phyloP scores from a whole-genome alignment of 2,888 invertebrate species.

The Thymelicus lineola region DNA sequence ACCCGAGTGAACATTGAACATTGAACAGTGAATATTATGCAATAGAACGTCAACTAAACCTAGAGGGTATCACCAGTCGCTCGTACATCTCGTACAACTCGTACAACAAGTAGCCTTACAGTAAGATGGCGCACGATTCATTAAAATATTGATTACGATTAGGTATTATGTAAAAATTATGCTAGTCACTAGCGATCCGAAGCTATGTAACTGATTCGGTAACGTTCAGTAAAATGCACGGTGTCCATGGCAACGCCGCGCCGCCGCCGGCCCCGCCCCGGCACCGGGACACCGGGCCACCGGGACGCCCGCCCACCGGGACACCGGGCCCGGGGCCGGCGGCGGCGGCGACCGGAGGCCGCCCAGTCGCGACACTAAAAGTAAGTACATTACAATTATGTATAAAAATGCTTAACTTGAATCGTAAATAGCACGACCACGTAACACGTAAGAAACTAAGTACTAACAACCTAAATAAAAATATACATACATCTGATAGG shows the following conservation, averaged over 20 bases:
- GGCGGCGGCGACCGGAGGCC: slow-evolving; percentile 59
- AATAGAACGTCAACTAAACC: slow-evolving; percentile 59
- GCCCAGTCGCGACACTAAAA: slow-evolving; percentile 50
- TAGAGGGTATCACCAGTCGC: slow-evolving; percentile 54
- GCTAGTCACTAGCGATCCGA: slow-evolving; percentile 76
- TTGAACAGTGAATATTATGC: slow-evolving; percentile 63
- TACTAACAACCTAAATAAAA: slow-evolving; percentile 58
- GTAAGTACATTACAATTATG: slow-evolving; percentile 48
- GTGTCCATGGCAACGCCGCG: slow-evolving; percentile 46
- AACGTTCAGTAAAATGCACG: slow-evolving; percentile 68
- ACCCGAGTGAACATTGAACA: slow-evolving; percentile 25
- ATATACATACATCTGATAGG: slow-evolving; percentile 71
- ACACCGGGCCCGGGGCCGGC: slow-evolving; percentile 49
- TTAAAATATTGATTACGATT: slow-evolving; percentile 56
- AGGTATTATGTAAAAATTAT: slow-evolving; percentile 64
- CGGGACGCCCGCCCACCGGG: slow-evolving; percentile 39
- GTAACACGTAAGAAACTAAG: slow-evolving; percentile 54
- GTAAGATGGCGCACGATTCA: slow-evolving; percentile 61
- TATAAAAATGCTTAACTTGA: slow-evolving; percentile 71
- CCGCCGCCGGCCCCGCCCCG: slow-evolving; percentile 22
- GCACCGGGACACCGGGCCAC: slow-evolving; percentile 44
- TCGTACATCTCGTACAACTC: slow-evolving; percentile 50
- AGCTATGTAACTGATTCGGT: slow-evolving; percentile 76
- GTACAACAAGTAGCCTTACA: slow-evolving; percentile 53
- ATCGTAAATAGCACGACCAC: slow-evolving; percentile 69